Percentiles rank a stretch among this genome's conserved stretches.
Conservation (phyloP, 2,797 vertebrate genomes). For the Gouania willdenowi region DNA sequence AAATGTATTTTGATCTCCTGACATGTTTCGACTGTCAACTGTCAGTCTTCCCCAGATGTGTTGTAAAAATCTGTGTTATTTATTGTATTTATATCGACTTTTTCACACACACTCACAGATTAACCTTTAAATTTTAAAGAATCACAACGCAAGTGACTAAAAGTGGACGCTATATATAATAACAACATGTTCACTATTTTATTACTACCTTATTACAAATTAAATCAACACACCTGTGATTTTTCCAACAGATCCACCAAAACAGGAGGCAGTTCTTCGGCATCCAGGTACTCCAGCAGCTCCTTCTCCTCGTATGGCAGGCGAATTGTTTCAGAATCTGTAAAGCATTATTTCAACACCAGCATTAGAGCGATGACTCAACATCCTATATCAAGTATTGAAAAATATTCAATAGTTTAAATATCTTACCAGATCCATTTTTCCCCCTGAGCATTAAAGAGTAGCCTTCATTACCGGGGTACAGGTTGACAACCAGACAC, state of each 20-base stretch:
- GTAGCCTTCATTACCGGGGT: constrained; percentile 97
- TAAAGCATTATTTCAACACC: constrained; percentile 29
- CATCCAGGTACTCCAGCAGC: constrained; percentile 95
- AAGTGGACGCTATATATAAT: too few species aligned
- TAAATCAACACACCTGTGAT: constrained; percentile 83
- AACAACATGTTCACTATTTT: too few species aligned
- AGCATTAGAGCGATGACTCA: background rate
- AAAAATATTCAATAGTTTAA: too few species aligned
- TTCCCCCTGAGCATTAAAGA: constrained; percentile 99
- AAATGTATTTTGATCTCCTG: too few species aligned
- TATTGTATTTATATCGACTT: too few species aligned
- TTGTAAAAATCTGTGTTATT: too few species aligned
- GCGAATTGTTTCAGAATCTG: constrained; percentile 98
- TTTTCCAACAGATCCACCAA: constrained; percentile 98
- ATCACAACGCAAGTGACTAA: too few species aligned
- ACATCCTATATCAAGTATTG: background rate
- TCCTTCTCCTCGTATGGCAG: constrained; percentile 97
- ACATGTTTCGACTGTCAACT: too few species aligned
- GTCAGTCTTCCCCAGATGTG: too few species aligned
- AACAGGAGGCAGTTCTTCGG: constrained; percentile 95
- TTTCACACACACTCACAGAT: too few species aligned
- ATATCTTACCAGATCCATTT: constrained; percentile 91
- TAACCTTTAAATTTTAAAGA: too few species aligned
- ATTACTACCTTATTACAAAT: too few species aligned
- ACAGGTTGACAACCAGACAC: constrained; percentile 96